Conservation (phyloP, 92 coral and sea anemone genomes). For the Epizoanthus scotinus region DNA sequence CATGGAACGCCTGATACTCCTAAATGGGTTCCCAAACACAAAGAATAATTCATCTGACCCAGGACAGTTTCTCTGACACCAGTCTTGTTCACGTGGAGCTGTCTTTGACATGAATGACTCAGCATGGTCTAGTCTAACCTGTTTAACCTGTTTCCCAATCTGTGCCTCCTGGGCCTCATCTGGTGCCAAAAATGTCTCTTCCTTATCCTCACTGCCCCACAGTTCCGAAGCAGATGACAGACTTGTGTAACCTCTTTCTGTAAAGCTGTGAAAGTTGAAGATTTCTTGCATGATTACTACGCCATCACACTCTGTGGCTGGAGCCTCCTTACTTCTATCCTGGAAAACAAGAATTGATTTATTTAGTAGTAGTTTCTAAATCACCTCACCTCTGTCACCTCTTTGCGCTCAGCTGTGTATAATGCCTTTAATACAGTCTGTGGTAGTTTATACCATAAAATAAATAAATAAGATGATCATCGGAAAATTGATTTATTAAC, state of each 20-base stretch:
- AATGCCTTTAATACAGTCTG: no score
- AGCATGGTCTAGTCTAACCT: slow-evolving; percentile 16
- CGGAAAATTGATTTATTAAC: no score
- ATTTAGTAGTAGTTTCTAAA: neutral
- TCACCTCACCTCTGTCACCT: no score
- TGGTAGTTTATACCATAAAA: no score
- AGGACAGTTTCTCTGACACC: slow-evolving; percentile 63
- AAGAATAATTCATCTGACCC: slow-evolving; percentile 79
- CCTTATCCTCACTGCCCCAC: slow-evolving; percentile 19
- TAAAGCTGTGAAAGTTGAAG: slow-evolving; percentile 34
- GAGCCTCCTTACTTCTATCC: neutral
- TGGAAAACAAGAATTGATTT: neutral
- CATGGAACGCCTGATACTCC: slow-evolving; percentile 55
- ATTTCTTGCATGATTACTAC: slow-evolving; percentile 12
- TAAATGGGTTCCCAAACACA: slow-evolving; percentile 70
- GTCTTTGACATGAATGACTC: slow-evolving; percentile 1
- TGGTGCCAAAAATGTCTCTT: slow-evolving; percentile 25
- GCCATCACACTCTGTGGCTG: neutral
- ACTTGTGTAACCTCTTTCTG: slow-evolving; percentile 34
- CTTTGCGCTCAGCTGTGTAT: no score
- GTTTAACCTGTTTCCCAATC: slow-evolving; percentile 11
- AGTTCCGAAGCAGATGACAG: slow-evolving; percentile 30
- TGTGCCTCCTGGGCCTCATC: slow-evolving; percentile 3
- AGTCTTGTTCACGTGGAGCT: slow-evolving; percentile 45
- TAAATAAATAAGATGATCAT: no score